These are phyloP conservation scores for Clytia hemisphaerica DNA, from an alignment of 30 jellyfish, hydroid and myxozoan species.

Conservation along the genomic window DNA sequence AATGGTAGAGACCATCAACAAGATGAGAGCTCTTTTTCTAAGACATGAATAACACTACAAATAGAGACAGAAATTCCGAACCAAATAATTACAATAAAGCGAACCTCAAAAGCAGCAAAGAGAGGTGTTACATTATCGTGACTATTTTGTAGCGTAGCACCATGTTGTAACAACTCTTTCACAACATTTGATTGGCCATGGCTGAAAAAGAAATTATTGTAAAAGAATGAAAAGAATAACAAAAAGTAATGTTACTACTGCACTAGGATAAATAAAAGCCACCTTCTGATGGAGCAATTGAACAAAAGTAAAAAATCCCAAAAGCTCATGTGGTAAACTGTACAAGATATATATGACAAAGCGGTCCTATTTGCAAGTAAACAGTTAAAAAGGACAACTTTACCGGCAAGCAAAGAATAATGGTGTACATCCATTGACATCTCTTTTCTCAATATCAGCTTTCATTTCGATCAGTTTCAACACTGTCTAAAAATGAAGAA, in stretches of 20 bases:
- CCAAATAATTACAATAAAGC: not conserved
- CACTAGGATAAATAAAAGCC: not conserved
- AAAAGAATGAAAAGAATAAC: too few relatives aligned
- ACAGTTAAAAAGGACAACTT: not conserved
- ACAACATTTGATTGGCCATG: slow-evolving; percentile 87
- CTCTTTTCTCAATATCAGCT: slow-evolving; percentile 57
- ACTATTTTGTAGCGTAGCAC: slow-evolving; percentile 35
- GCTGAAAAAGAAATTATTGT: slow-evolving; percentile 21
- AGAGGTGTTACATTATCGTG: slow-evolving; percentile 57
- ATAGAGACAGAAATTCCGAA: not conserved
- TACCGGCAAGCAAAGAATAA: slow-evolving; percentile 84
- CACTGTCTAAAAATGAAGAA: slow-evolving; percentile 52
- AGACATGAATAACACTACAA: too few relatives aligned
- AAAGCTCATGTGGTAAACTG: too few relatives aligned
- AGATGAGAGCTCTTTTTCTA: too few relatives aligned
- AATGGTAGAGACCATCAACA: too few relatives aligned
- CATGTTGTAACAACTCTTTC: slow-evolving; percentile 33
- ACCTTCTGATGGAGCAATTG: slow-evolving; percentile 1
- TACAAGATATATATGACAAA: too few relatives aligned
- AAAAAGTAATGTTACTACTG: too few relatives aligned
- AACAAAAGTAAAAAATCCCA: too few relatives aligned
- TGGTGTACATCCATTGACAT: slow-evolving; percentile 75
- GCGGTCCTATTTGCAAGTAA: too few relatives aligned
- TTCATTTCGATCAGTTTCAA: slow-evolving; percentile 49
- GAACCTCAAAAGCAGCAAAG: slow-evolving; percentile 62